These are phyloP conservation scores for Coptodon rendalli DNA, from an alignment of 2,113 vertebrate species.

Conservation along the genomic window DNA sequence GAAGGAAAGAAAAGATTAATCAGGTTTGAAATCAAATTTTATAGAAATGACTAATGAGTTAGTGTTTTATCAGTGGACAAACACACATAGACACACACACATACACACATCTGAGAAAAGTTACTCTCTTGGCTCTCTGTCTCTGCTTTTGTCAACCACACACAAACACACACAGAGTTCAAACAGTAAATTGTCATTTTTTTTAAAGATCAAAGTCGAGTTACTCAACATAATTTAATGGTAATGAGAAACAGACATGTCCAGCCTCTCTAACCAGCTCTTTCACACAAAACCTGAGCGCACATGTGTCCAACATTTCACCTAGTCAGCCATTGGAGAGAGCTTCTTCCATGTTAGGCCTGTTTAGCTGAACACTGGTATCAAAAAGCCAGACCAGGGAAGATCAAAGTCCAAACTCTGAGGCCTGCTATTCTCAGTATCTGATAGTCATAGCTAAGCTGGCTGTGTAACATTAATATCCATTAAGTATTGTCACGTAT, in stretches of 20 bases:
- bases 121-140: not conserved
- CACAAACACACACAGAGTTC: not conserved
- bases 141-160: not conserved
- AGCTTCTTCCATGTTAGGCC: constrained; percentile 3
- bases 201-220: constrained; percentile 40
- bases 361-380: constrained; percentile 35
- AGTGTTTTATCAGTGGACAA: not conserved
- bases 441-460: constrained; percentile 1
- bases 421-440: constrained; percentile 28
- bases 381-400: constrained; percentile 40
- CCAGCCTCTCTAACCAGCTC: not conserved
- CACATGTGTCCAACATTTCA: not conserved
- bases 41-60: constrained; percentile 3
- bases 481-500: not conserved
- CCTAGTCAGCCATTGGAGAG: not conserved
- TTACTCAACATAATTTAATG: constrained; percentile 13
- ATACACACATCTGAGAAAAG: not conserved
- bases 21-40: not conserved
- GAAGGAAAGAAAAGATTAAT: not conserved
- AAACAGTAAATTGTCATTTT: constrained; percentile 39
- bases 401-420: constrained; percentile 50
- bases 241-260: constrained; percentile 52
- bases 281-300: not conserved
- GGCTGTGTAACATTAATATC: constrained; percentile 1
- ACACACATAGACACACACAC: not conserved